Percentiles rank a stretch among this genome's conserved stretches.
Evolutionary conservation across 2,888 invertebrate species (phyloP).

Genomic region (Corythucha ciliata): DNA sequence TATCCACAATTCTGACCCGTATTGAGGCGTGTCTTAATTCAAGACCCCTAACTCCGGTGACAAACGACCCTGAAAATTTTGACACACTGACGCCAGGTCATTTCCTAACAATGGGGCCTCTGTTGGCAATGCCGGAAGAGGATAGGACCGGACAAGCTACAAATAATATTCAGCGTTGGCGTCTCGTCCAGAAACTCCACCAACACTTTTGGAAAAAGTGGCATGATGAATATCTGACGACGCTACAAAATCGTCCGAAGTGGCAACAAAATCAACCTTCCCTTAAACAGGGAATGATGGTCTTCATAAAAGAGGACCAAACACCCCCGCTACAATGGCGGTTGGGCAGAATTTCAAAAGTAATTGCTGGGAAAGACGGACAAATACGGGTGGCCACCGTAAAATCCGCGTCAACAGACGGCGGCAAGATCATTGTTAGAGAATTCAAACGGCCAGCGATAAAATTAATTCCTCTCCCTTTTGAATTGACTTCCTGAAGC

Average conservation of each 20-base stretch:
- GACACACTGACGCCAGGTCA: constrained; percentile 38
- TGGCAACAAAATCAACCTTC: constrained; percentile 30
- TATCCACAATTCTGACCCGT: constrained; percentile 33
- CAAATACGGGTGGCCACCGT: constrained; percentile 34
- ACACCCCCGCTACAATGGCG: constrained; percentile 34
- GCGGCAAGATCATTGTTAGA: no score
- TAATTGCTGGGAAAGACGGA: constrained; percentile 36
- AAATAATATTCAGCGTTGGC: constrained; percentile 34
- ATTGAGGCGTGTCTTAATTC: constrained; percentile 37
- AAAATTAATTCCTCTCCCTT: constrained; percentile 21
- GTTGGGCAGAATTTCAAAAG: constrained; percentile 31
- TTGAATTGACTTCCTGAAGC: no score
- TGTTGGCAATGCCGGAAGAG: constrained; percentile 33
- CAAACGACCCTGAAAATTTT: constrained; percentile 30
- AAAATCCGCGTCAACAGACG: constrained; percentile 28
- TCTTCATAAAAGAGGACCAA: constrained; percentile 35
- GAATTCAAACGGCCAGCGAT: constrained; percentile 29
- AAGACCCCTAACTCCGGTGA: constrained; percentile 35
- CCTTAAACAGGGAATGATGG: constrained; percentile 33
- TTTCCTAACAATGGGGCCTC: constrained; percentile 35
- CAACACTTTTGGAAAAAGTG: constrained; percentile 36
- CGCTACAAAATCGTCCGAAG: constrained; percentile 35
- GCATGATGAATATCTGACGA: constrained; percentile 35
- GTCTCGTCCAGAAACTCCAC: constrained; percentile 33
- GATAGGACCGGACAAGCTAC: constrained; percentile 22